These are phyloP conservation scores for Anser cygnoides DNA, from an alignment of 2,113 vertebrate genomes.

Conservation along the genomic window DNA sequence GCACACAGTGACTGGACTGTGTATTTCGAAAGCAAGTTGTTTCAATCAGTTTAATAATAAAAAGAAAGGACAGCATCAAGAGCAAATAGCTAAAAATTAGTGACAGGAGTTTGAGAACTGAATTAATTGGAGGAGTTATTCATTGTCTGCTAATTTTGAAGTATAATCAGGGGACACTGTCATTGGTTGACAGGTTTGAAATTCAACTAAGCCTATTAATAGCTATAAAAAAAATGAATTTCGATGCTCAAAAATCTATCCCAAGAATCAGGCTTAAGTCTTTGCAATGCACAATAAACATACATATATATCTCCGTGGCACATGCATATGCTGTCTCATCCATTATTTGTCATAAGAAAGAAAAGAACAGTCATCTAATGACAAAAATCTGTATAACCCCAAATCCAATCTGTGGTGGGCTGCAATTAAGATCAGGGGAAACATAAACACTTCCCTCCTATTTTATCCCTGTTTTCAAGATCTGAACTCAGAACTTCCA, in stretches of 20 bases:
- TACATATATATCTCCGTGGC: background rate
- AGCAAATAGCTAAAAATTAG: slow-evolving; percentile 27
- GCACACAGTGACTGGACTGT: background rate
- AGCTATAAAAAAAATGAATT: slow-evolving; percentile 12
- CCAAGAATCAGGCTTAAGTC: background rate
- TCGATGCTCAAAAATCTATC: slow-evolving; percentile 28
- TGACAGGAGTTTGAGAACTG: slow-evolving; percentile 35
- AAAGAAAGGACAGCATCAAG: slow-evolving; percentile 26
- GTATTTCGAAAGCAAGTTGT: background rate
- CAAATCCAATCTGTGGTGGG: background rate
- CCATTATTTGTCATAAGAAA: background rate
- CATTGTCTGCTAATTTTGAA: slow-evolving; percentile 57
- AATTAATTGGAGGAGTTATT: slow-evolving; percentile 60
- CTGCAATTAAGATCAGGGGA: background rate
- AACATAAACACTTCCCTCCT: background rate
- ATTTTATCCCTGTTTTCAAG: background rate
- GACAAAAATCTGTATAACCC: background rate
- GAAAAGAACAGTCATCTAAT: background rate
- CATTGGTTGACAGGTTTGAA: slow-evolving; percentile 60
- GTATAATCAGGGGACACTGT: slow-evolving; percentile 56
- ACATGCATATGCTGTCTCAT: background rate
- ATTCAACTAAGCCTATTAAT: slow-evolving; percentile 48
- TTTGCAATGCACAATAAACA: background rate
- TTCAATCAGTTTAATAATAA: background rate
- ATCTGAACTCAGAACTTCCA: background rate